phyloP scores from a whole-genome alignment of 1,140 invertebrate species.

The Dreissena rostriformis region DNA sequence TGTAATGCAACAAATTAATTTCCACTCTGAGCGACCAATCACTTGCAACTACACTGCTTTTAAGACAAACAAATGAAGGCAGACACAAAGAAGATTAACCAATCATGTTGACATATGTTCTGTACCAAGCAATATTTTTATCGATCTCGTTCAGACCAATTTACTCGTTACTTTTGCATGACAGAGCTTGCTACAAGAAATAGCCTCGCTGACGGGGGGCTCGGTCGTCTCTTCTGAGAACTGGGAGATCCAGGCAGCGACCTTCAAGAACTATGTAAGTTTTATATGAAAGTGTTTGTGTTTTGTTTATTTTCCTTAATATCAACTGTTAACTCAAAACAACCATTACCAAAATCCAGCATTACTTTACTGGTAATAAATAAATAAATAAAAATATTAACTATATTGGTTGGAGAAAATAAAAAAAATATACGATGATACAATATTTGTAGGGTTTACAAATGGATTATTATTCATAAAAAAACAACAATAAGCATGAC shows the following conservation, averaged over 20 bases:
- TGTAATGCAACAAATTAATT: neutral
- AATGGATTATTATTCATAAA: too few relatives aligned
- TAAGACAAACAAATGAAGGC: too few relatives aligned
- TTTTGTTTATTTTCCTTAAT: too few relatives aligned
- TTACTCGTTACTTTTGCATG: neutral
- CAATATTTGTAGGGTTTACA: too few relatives aligned
- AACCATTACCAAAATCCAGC: too few relatives aligned
- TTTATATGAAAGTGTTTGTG: too few relatives aligned
- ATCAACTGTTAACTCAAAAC: too few relatives aligned
- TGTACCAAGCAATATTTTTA: neutral
- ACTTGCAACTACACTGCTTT: neutral
- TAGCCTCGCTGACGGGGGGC: conserved; percentile 13
- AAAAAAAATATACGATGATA: neutral
- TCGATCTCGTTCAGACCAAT: neutral
- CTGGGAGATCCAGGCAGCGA: conserved; percentile 17
- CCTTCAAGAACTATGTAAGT: conserved; percentile 39
- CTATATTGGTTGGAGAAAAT: neutral
- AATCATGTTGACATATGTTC: neutral
- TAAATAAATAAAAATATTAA: neutral
- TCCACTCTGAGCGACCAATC: neutral
- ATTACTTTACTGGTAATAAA: neutral
- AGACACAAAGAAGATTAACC: too few relatives aligned
- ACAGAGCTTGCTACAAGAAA: conserved; percentile 17
- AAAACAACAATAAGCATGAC: too few relatives aligned
- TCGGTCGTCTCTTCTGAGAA: conserved; percentile 15